Conservation (phyloP, 2,797 vertebrate genomes). For the Tamandua tetradactyla region DNA sequence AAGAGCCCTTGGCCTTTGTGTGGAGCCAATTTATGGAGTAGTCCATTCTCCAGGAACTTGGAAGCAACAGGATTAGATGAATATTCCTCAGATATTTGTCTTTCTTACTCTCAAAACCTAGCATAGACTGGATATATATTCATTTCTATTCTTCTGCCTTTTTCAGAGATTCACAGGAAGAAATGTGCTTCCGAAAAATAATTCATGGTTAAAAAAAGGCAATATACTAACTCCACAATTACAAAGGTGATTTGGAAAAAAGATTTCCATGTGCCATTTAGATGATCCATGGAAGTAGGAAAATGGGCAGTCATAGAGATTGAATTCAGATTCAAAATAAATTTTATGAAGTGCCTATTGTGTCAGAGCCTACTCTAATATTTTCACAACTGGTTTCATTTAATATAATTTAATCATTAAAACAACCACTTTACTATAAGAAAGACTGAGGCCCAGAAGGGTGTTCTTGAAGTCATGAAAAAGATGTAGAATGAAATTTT, state of each 20-base stretch:
- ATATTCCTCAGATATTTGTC: background rate
- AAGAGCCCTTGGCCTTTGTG: background rate
- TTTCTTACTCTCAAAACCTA: background rate
- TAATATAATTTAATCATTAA: slow-evolving; percentile 17
- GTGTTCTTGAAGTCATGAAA: background rate
- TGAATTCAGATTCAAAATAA: background rate
- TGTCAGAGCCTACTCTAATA: background rate
- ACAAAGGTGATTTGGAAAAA: background rate
- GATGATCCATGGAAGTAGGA: background rate
- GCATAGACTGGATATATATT: background rate
- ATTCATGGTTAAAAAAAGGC: background rate
- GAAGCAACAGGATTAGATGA: background rate
- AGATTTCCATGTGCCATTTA: background rate
- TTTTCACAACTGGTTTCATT: background rate
- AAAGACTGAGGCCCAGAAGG: background rate
- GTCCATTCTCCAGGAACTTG: background rate
- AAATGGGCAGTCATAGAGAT: background rate
- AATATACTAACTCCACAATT: background rate
- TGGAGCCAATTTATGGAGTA: background rate
- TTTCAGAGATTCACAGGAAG: background rate
- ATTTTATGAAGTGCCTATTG: background rate
- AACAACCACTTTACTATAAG: background rate
- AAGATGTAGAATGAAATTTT: background rate
- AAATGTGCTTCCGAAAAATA: background rate
- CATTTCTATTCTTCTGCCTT: background rate